Conservation (phyloP, 2,797 vertebrate genomes). For the Oreortyx pictus region DNA sequence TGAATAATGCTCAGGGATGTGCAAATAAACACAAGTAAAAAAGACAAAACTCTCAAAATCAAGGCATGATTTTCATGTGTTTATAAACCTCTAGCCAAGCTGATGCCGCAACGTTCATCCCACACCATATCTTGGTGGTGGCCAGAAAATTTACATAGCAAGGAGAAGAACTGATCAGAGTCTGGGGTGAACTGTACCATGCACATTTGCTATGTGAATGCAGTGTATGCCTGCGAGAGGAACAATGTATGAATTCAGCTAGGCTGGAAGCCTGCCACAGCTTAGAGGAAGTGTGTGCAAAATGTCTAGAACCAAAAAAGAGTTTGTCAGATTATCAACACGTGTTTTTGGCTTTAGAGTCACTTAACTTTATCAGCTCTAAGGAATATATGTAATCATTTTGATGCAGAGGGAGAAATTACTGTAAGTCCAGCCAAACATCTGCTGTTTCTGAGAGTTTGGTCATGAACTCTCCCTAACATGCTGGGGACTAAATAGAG, state of each 20-base stretch:
- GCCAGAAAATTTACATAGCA: neutral
- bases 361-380: neutral
- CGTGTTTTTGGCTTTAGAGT: constrained; percentile 35
- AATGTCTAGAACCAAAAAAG: constrained; percentile 36
- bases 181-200: neutral
- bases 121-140: neutral
- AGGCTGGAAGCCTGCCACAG: constrained; percentile 21
- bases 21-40: constrained; percentile 34
- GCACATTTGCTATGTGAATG: neutral
- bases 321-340: constrained; percentile 19
- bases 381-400: constrained; percentile 38
- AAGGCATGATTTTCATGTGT: neutral
- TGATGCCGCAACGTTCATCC: neutral
- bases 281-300: constrained; percentile 32
- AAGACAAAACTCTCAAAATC: neutral
- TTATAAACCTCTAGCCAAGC: neutral
- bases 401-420: neutral
- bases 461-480: neutral
- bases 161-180: neutral
- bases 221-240: neutral
- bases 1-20: neutral
- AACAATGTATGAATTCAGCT: constrained; percentile 1
- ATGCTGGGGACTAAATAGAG: neutral
- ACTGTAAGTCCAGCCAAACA: neutral
- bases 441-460: neutral